phyloP scores from a whole-genome alignment of 1,140 invertebrate species.

The Pantala flavescens region DNA sequence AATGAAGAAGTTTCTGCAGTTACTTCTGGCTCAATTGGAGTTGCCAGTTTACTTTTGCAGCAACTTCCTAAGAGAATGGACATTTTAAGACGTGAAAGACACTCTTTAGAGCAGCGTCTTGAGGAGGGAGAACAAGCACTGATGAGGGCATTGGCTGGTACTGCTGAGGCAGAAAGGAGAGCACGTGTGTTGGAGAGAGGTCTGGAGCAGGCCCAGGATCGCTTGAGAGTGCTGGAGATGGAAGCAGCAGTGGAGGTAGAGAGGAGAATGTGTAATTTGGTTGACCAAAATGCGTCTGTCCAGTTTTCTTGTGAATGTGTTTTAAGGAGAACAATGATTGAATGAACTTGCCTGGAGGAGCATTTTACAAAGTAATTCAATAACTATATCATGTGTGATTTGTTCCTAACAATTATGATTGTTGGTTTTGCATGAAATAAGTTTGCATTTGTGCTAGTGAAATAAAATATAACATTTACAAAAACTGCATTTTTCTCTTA shows the following conservation, averaged over 20 bases:
- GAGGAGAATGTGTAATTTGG: background rate
- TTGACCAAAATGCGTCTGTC: too few species aligned
- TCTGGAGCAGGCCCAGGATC: background rate
- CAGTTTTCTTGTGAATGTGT: too few species aligned
- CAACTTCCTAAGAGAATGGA: background rate
- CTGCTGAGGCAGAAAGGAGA: background rate
- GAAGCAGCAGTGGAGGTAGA: background rate
- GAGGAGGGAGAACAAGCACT: background rate
- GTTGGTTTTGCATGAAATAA: too few species aligned
- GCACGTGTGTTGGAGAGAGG: background rate
- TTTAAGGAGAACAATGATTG: too few species aligned
- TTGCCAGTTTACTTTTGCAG: background rate
- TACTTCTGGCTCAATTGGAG: background rate
- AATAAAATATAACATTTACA: too few species aligned
- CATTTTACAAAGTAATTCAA: too few species aligned
- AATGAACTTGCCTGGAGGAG: too few species aligned
- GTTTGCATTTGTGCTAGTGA: too few species aligned
- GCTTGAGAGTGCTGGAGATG: background rate
- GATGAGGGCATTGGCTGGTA: background rate
- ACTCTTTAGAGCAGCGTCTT: background rate
- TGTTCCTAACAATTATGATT: too few species aligned
- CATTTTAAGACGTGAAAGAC: background rate
- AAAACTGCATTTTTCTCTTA: too few species aligned
- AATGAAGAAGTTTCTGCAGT: background rate
- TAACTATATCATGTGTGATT: too few species aligned